Conservation (phyloP, 1,140 invertebrate genomes). For the Rhagoletis zephyria region DNA sequence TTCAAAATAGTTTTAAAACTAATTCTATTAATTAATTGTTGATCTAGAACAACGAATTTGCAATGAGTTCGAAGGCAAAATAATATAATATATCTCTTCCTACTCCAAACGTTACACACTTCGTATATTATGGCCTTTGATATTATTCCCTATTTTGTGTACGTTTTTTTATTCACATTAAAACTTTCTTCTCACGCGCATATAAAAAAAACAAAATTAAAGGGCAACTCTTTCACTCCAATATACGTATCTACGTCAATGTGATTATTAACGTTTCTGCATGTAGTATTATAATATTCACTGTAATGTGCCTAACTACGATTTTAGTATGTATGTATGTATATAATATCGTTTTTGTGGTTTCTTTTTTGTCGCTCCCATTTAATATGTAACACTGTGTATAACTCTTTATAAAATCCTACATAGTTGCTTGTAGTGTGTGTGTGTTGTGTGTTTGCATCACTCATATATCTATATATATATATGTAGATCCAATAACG, state of each 20-base stretch:
- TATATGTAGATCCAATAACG: neutral
- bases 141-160: neutral
- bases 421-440: neutral
- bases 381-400: neutral
- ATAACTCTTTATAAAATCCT: neutral
- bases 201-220: neutral
- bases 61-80: neutral
- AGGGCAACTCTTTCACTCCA: conserved; percentile 3
- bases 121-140: conserved; percentile 23
- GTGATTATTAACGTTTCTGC: neutral
- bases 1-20: too few relatives aligned
- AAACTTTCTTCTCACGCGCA: neutral
- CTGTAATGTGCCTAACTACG: conserved; percentile 43
- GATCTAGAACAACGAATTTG: neutral
- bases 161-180: neutral
- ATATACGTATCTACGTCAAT: neutral
- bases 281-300: conserved; percentile 13
- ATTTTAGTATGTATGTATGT: conserved; percentile 16
- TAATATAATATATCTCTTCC: neutral
- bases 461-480: neutral
- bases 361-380: neutral
- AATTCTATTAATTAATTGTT: neutral
- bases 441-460: conserved; percentile 10
- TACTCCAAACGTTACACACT: neutral
- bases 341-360: conserved; percentile 38